phyloP scores from a whole-genome alignment of 2,113 vertebrate species.

The Vombatus ursinus region DNA sequence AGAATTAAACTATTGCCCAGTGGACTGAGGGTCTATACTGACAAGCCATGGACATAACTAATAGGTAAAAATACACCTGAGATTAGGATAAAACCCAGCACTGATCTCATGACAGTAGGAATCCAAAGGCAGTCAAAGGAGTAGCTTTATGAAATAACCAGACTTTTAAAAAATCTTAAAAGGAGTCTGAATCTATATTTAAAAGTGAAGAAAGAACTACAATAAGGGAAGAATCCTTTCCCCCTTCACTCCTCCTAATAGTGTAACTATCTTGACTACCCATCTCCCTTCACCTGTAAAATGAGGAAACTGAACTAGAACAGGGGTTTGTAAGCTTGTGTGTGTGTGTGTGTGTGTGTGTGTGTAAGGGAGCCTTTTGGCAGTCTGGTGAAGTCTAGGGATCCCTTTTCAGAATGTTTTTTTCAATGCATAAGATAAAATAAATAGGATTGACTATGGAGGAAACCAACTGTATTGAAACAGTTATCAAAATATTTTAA shows the following conservation, averaged over 20 bases:
- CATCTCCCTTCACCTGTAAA: background rate
- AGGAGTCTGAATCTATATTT: slow-evolving; percentile 27
- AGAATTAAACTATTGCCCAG: background rate
- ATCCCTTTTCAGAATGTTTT: background rate
- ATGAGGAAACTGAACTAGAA: background rate
- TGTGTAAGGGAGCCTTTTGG: background rate
- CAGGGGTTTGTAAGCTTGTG: background rate
- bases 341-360: background rate
- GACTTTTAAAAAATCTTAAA: background rate
- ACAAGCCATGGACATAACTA: background rate
- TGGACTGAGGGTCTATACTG: background rate
- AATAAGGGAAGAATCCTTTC: background rate
- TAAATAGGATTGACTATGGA: background rate
- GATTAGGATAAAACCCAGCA: background rate
- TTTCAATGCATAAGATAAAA: background rate
- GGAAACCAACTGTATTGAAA: background rate
- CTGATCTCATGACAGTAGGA: background rate
- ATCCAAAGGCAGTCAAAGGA: background rate
- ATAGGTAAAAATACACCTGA: background rate
- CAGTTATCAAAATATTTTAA: background rate
- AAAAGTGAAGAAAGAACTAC: slow-evolving; percentile 15
- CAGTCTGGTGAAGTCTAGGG: background rate
- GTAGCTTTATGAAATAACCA: background rate
- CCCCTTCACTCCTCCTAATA: background rate
- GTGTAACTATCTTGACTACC: background rate